Evolutionary conservation across 2,113 vertebrate species (phyloP), one percentile per base, ranked within the genome.

Genomic region (Oreocharis arfaki): DNA sequence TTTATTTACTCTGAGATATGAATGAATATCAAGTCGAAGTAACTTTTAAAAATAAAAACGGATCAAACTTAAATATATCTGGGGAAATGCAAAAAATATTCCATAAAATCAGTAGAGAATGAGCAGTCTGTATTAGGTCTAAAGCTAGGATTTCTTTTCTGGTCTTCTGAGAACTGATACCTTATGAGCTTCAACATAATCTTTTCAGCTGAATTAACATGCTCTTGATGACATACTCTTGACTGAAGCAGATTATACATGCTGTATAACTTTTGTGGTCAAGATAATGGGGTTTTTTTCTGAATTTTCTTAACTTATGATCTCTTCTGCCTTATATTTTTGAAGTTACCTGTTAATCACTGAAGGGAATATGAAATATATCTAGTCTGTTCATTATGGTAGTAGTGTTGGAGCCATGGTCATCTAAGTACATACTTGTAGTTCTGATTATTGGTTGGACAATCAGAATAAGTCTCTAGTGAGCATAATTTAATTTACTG

Each of bases 191-290:
- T 95, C 68, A 50, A 10, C 21, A 24, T 28, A 86, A 89, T 69
- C 74, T 95, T 97, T 92, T 95, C 41, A 56, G 44, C 61, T 26
- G 90, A 35, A 61, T 92, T 90, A 92, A 67, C 16, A 32, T 42
- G 35, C 16, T 73, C 14, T 57, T 49, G 22, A 47, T 75, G 7
- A 32, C 26, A 42, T 42, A 16, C 16, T 42, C 39, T 57, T 37
- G 19, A 50, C 7, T 41, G 70, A 55, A 79, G 28, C 9, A 79
- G 50, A 47, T 65, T 70, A 44, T 37, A 20, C 15, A 61, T 1
- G 0, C 9, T 49, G 9, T 47, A 26, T 59, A 63, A 60, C 5
- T 70, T 85, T 46, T 61, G 6, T 70, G 10, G 19, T 53, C 30
- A 84, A 14, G 7, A 35, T n/a, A 68, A 26, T 37, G 20, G 0